These are phyloP conservation scores for Drosophila subsilvestris DNA, from an alignment of 2,888 invertebrate genomes.

Conservation along the genomic window DNA sequence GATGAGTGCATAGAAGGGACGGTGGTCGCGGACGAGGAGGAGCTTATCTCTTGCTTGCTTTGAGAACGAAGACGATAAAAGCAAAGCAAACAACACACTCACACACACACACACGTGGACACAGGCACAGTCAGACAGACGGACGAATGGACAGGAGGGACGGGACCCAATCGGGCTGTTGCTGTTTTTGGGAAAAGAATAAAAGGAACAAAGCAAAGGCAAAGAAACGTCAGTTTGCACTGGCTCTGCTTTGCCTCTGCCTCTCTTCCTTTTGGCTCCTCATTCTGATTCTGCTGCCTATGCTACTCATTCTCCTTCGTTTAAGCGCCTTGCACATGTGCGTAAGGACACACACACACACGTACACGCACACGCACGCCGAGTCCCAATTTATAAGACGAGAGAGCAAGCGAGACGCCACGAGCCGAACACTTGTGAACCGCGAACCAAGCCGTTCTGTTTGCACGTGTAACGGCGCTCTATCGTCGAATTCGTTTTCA, in stretches of 20 bases:
- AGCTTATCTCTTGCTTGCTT: slow-evolving; percentile 65
- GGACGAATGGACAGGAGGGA: neutral
- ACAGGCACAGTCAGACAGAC: slow-evolving; percentile 9
- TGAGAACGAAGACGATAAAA: slow-evolving; percentile 72
- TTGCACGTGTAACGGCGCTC: slow-evolving; percentile 61
- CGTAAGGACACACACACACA: slow-evolving; percentile 46
- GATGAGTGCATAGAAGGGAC: neutral
- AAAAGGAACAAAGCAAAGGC: slow-evolving; percentile 46
- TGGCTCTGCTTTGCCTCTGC: slow-evolving; percentile 11
- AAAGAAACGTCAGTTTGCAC: slow-evolving; percentile 23
- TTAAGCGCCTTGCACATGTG: slow-evolving; percentile 62
- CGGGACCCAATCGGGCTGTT: slow-evolving; percentile 56
- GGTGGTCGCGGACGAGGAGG: slow-evolving; percentile 24
- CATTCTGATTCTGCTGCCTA: neutral
- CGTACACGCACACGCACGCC: slow-evolving; percentile 16
- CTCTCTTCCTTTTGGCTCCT: neutral
- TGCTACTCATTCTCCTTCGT: slow-evolving; percentile 12
- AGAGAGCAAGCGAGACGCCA: slow-evolving; percentile 5
- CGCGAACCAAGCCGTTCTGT: neutral
- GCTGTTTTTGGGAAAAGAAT: slow-evolving; percentile 44
- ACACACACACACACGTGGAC: slow-evolving; percentile 11
- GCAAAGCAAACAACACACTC: slow-evolving; percentile 69
- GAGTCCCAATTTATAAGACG: slow-evolving; percentile 15
- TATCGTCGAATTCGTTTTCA: slow-evolving; percentile 19
- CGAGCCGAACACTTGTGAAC: neutral